Conservation (phyloP, 2,113 vertebrate genomes). For the Leucoraja erinaceus region DNA sequence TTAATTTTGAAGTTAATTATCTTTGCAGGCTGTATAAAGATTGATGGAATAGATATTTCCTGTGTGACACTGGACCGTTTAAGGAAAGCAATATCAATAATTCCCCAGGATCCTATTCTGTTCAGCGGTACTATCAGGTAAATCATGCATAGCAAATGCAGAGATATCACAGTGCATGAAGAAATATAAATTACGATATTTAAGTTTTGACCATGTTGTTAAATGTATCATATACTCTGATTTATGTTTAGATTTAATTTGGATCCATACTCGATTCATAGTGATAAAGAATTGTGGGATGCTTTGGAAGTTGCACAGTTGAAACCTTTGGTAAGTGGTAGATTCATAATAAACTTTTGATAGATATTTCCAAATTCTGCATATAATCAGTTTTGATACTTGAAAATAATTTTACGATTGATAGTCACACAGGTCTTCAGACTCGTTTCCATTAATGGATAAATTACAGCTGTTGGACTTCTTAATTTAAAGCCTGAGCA, state of each 20-base stretch:
- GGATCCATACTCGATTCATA: neutral
- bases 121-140: slow-evolving; percentile 33
- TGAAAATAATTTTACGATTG: neutral
- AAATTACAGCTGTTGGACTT: neutral
- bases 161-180: neutral
- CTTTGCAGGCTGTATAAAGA: slow-evolving; percentile 26
- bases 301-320: slow-evolving; percentile 8
- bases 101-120: slow-evolving; percentile 34
- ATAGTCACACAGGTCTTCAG: neutral
- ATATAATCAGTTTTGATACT: neutral
- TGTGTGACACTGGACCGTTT: neutral
- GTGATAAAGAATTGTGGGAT: slow-evolving; percentile 29
- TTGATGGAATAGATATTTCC: slow-evolving; percentile 35
- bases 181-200: neutral
- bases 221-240: neutral
- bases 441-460: neutral
- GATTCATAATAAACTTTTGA: neutral
- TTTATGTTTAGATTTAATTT: slow-evolving; percentile 30
- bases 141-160: neutral
- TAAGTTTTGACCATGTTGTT: neutral
- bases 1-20: neutral
- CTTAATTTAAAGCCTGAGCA: neutral
- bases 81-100: slow-evolving; percentile 28
- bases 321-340: slow-evolving; percentile 5
- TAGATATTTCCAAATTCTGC: neutral